phyloP scores from a whole-genome alignment of 2,888 invertebrate genomes.

The Hypomecis punctinalis region DNA sequence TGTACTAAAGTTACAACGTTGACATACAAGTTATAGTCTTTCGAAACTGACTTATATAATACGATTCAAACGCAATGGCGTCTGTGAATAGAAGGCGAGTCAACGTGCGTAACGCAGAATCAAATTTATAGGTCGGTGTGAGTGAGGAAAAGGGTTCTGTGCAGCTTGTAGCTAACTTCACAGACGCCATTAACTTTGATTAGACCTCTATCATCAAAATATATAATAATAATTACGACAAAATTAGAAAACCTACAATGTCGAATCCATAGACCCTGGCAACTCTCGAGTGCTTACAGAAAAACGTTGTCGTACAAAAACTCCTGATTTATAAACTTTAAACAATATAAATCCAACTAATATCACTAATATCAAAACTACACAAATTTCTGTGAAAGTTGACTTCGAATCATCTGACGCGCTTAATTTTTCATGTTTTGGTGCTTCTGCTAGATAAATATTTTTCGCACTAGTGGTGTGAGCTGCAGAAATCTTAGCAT shows the following conservation, averaged over 20 bases:
- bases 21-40: no score
- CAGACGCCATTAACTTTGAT: not conserved
- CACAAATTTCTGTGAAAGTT: conserved; percentile 51
- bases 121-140: no score
- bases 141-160: no score
- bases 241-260: conserved; percentile 31
- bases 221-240: conserved; percentile 29
- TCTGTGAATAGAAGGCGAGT: no score
- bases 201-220: no score
- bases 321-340: conserved; percentile 54
- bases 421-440: conserved; percentile 45
- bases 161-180: not conserved
- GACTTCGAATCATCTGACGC: conserved; percentile 38
- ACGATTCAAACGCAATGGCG: no score
- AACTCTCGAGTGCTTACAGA: conserved; percentile 56
- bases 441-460: conserved; percentile 17
- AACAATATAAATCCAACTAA: conserved; percentile 52
- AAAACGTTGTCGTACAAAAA: conserved; percentile 46
- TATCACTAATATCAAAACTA: conserved; percentile 55
- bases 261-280: conserved; percentile 56
- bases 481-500: conserved; percentile 41
- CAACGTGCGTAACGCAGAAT: no score
- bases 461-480: conserved; percentile 24
- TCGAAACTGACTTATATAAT: no score
- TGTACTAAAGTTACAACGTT: no score